phyloP scores from a whole-genome alignment of 2,113 vertebrate genomes.

The Semnopithecus entellus region DNA sequence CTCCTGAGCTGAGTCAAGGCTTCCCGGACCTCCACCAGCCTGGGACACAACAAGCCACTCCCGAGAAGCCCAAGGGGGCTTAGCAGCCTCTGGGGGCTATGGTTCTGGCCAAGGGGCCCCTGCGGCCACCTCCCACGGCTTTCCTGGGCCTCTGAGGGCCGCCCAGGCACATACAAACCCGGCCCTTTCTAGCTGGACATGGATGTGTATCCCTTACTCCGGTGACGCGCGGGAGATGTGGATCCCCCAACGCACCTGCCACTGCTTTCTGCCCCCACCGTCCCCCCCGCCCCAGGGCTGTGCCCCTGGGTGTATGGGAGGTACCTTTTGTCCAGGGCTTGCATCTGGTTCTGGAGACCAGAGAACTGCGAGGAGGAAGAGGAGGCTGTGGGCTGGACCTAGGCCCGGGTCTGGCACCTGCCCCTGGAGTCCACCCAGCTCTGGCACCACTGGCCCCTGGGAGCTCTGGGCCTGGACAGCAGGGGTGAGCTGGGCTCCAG shows the following conservation, averaged over 20 bases:
- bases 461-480: neutral
- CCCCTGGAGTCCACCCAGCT: neutral
- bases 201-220: rapidly evolving
- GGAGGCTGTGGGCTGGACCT: neutral
- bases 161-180: rapidly evolving
- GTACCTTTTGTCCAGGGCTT: constrained; percentile 71
- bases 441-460: too few species aligned
- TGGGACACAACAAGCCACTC: neutral
- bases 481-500: neutral
- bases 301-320: rapidly evolving
- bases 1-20: constrained; percentile 66
- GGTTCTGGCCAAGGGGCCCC: neutral
- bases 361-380: constrained; percentile 27
- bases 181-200: rapidly evolving
- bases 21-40: constrained; percentile 73
- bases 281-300: neutral
- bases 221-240: rapidly evolving
- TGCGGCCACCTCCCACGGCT: too few species aligned
- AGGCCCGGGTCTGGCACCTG: neutral
- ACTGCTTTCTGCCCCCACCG: rapidly evolving
- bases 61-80: neutral
- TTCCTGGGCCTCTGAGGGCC: neutral
- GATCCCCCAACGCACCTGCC: neutral
- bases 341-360: constrained; percentile 51
- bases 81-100: neutral